Percentiles rank a stretch among this genome's conserved stretches.
These are phyloP conservation scores for Antigone vipio DNA, from an alignment of 2,113 vertebrate species.

Conservation along the genomic window DNA sequence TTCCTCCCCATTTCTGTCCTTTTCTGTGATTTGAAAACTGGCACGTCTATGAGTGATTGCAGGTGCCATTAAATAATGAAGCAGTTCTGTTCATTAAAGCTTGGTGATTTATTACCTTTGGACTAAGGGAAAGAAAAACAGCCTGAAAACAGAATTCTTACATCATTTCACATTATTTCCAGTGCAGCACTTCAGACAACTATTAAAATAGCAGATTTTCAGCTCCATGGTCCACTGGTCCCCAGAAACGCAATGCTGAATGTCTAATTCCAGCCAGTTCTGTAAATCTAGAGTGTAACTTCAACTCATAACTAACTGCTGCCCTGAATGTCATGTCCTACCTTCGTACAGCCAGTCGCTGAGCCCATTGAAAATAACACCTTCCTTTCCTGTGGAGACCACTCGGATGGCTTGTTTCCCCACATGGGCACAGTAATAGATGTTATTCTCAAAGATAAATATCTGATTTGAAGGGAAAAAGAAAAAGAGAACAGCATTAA, in stretches of 20 bases:
- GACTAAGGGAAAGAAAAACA: slow-evolving; percentile 3
- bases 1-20: neutral
- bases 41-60: neutral
- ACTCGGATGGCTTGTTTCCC: slow-evolving; percentile 94
- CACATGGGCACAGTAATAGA: slow-evolving; percentile 94
- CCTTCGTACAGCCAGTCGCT: slow-evolving; percentile 98
- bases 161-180: slow-evolving; percentile 22
- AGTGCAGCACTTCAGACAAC: neutral
- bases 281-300: neutral
- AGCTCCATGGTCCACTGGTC: neutral
- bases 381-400: slow-evolving; percentile 94
- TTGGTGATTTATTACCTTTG: slow-evolving; percentile 43
- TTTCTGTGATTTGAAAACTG: neutral
- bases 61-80: slow-evolving; percentile 11
- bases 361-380: slow-evolving; percentile 94
- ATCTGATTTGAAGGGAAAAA: slow-evolving; percentile 78
- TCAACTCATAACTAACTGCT: neutral
- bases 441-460: slow-evolving; percentile 99
- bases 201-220: neutral
- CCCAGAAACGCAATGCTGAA: neutral
- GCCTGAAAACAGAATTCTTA: neutral
- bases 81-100: slow-evolving; percentile 20
- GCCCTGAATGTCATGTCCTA: slow-evolving; percentile 54
- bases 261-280: neutral
- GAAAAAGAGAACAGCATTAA: slow-evolving; percentile 35